These are phyloP conservation scores for Tipula unca DNA, from an alignment of 2,888 invertebrate species.

Conservation along the genomic window DNA sequence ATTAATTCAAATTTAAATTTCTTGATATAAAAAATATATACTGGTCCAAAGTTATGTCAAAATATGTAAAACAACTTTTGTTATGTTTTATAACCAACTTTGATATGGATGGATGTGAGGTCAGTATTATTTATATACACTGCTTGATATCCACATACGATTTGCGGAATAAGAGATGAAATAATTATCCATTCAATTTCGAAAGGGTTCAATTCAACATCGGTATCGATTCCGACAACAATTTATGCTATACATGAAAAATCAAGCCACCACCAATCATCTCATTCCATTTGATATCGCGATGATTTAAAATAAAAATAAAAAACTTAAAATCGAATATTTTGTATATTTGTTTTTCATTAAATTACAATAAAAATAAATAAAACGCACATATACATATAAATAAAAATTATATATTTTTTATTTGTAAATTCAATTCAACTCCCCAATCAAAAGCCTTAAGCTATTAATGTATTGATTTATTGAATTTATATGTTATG, in stretches of 20 bases:
- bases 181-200: no score
- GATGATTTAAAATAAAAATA: not conserved
- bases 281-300: not conserved
- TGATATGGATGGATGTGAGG: no score
- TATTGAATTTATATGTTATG: not conserved
- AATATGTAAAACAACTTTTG: no score
- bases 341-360: not conserved
- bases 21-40: no score
- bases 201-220: no score
- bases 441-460: slow-evolving; percentile 2
- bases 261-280: not conserved
- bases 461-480: not conserved
- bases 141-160: no score
- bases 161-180: no score
- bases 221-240: no score
- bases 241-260: not conserved
- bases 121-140: no score
- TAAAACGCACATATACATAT: not conserved
- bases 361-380: not conserved
- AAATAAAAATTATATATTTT: not conserved
- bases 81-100: no score
- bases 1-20: no score
- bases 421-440: not conserved
- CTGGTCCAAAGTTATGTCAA: no score
- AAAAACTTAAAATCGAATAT: not conserved